These are phyloP conservation scores for Pelochelys cantorii DNA, from an alignment of 2,797 vertebrate genomes.

Conservation along the genomic window DNA sequence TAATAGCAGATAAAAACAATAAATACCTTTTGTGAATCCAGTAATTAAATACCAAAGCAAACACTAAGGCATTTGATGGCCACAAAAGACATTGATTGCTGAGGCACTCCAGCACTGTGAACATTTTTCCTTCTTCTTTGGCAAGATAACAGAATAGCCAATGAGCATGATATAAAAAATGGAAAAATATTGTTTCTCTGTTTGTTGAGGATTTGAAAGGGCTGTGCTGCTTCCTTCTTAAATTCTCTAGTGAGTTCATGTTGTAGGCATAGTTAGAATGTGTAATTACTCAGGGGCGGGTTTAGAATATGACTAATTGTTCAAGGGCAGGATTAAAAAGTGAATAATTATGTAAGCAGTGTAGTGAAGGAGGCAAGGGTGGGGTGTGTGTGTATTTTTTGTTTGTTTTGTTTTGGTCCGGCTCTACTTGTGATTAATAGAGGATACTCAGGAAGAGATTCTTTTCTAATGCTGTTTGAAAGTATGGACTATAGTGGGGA, in stretches of 20 bases:
- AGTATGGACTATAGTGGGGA: not conserved
- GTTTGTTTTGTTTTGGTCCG: not conserved
- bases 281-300: not conserved
- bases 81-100: constrained; percentile 53
- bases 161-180: constrained; percentile 37
- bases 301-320: constrained; percentile 3
- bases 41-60: constrained; percentile 57
- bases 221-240: not conserved
- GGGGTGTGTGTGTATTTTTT: too few relatives aligned
- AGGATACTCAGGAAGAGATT: not conserved
- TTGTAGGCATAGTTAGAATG: not conserved
- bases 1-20: constrained; percentile 45
- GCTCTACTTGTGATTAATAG: not conserved
- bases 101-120: not conserved
- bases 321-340: constrained; percentile 17
- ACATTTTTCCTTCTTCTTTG: constrained; percentile 41
- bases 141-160: constrained; percentile 58
- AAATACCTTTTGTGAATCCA: constrained; percentile 32
- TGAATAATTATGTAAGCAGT: rapidly evolving
- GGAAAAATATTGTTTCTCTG: constrained; percentile 19
- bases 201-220: not conserved
- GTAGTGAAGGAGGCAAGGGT: not conserved
- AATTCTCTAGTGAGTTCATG: not conserved
- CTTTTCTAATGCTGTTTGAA: not conserved
- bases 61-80: constrained; percentile 34